Evolutionary conservation across 2,797 vertebrate genomes (phyloP), one percentile per base, ranked within the genome.

Genomic region (Gymnoscopelus microlampas): DNA sequence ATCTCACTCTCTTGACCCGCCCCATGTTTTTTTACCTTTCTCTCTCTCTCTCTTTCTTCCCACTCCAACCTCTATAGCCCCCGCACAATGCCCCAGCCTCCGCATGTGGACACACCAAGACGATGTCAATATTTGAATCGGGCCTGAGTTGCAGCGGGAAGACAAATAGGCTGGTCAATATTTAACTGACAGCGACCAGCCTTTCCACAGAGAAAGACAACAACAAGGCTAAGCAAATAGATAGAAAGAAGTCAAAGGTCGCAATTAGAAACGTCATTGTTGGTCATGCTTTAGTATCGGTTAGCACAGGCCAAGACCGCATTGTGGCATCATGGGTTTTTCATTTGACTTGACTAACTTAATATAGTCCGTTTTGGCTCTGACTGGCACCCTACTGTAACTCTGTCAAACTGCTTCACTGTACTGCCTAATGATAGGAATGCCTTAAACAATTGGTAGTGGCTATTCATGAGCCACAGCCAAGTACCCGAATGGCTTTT

Each of bases 71-170:
- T 50, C 54, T 23, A 9, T 4, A 58, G 24, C 53, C 44, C 12
- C 69, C 66, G 78, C 51, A 78, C 60, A 60, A 72, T 70, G 49
- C 56, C 49, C 49, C 1, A 26, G 61, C 68, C 57, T 69, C 4
- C 75, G 58, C 62, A 39, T 60, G 77, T 76, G 70, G 62, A 74
- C 76, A 64, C 70, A 82, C 70, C 55, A 56, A 76, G 74, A 74
- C 68, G 71, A 76, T 75, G 89, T 90, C 87, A 90, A 90, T 90
- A 90, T 90, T 91, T 92, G 89, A 86, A 83, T 77, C 87, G 69
- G 76, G 11, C 65, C 66, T 19, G 19, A 71, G 66, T 61, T 76
- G 81, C 71, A 84, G 77, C 35, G 23, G 79, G 82, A 89, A 88
- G 78, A 86, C 81, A 90, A 89, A 90, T 68, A 88, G 67, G 12